phyloP scores from a whole-genome alignment of 2,797 vertebrate genomes.

The Lutjanus campechanus region DNA sequence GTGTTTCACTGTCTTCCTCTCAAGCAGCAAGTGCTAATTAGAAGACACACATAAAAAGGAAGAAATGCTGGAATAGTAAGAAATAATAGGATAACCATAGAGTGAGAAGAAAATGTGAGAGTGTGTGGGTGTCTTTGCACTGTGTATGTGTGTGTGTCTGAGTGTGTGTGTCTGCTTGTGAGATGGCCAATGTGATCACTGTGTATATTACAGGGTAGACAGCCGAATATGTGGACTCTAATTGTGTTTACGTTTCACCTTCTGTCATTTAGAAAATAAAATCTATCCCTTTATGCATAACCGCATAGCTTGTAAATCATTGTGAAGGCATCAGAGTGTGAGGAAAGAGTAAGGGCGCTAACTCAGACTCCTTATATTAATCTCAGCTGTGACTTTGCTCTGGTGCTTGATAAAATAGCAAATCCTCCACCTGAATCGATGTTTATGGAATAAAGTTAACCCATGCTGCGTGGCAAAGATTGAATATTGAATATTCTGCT shows the following conservation, averaged over 20 bases:
- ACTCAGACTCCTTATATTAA: neutral
- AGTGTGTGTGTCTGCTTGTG: neutral
- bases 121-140: neutral
- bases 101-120: conserved; percentile 5
- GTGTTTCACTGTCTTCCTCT: neutral
- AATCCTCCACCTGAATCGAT: conserved; percentile 31
- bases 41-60: neutral
- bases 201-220: conserved; percentile 12
- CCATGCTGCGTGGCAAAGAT: conserved; percentile 11
- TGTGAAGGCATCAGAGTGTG: conserved; percentile 3
- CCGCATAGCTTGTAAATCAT: conserved; percentile 15
- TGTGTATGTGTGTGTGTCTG: neutral
- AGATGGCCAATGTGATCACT: neutral
- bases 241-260: conserved; percentile 27
- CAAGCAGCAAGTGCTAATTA: conserved; percentile 43
- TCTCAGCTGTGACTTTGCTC: conserved; percentile 16
- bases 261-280: conserved; percentile 20
- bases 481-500: conserved; percentile 37
- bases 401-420: conserved; percentile 26
- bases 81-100: conserved; percentile 5
- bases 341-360: neutral
- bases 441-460: conserved; percentile 42
- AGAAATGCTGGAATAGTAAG: neutral
- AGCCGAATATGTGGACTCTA: conserved; percentile 5
- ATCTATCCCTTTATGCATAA: neutral